These are phyloP conservation scores for Apis florea DNA, from an alignment of 1,140 invertebrate genomes.

Conservation along the genomic window DNA sequence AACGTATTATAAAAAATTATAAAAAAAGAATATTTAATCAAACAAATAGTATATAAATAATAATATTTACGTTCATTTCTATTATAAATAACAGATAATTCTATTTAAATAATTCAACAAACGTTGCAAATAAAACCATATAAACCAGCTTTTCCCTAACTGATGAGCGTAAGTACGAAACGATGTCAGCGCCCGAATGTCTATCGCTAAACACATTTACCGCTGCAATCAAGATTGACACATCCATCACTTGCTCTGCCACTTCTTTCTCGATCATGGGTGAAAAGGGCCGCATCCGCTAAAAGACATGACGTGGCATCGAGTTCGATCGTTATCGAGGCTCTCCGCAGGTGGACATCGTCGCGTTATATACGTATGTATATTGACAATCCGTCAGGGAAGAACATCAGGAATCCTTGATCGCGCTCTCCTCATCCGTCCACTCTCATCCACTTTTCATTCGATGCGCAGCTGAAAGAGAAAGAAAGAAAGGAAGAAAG, in stretches of 20 bases:
- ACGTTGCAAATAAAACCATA: no score
- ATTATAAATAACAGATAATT: no score
- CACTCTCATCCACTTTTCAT: slow-evolving; percentile 5
- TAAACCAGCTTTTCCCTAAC: background rate
- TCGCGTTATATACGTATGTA: background rate
- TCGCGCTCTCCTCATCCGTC: background rate
- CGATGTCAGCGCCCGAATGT: background rate
- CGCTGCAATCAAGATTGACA: background rate
- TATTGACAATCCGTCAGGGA: slow-evolving; percentile 36
- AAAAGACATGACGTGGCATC: background rate
- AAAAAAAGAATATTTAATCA: no score
- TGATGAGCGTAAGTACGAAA: background rate
- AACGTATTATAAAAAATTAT: no score
- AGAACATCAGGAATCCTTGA: slow-evolving; percentile 23
- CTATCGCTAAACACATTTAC: background rate
- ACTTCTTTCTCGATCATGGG: background rate
- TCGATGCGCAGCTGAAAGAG: background rate
- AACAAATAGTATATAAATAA: no score
- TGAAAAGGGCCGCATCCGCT: background rate
- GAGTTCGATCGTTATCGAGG: background rate
- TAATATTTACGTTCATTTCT: no score
- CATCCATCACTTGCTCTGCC: background rate
- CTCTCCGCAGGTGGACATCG: background rate
- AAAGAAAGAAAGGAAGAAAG: background rate
- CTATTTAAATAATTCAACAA: no score